phyloP scores from a whole-genome alignment of 2,888 invertebrate species.

The Thumatha senex region DNA sequence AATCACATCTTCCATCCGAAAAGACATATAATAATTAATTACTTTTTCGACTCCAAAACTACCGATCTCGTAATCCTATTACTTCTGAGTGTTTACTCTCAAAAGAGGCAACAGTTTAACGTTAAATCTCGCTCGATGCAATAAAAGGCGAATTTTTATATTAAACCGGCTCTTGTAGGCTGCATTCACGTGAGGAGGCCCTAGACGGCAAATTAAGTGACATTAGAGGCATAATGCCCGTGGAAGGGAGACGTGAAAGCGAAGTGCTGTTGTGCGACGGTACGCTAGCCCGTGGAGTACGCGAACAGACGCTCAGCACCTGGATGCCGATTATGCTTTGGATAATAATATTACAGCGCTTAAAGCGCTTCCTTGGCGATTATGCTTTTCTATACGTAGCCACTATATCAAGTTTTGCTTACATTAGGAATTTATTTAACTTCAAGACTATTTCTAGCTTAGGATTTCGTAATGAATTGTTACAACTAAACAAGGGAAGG shows the following conservation, averaged over 20 bases:
- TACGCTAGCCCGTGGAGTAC: slow-evolving; percentile 60
- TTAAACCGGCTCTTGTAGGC: slow-evolving; percentile 73
- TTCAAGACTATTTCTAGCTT: no score
- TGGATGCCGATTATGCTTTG: slow-evolving; percentile 41
- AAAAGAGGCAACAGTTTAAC: slow-evolving; percentile 78
- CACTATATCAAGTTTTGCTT: slow-evolving; percentile 19
- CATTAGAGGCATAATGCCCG: slow-evolving; percentile 78
- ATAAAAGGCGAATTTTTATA: slow-evolving; percentile 76
- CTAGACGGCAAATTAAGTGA: slow-evolving; percentile 82
- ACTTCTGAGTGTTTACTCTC: slow-evolving; percentile 76
- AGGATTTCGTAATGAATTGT: no score
- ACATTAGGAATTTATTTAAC: no score
- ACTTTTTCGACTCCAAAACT: slow-evolving; percentile 61
- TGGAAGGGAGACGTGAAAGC: slow-evolving; percentile 72
- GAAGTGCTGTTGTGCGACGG: slow-evolving; percentile 67
- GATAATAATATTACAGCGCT: slow-evolving; percentile 43
- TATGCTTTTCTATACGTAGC: slow-evolving; percentile 37
- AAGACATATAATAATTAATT: no score
- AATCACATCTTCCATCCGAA: no score
- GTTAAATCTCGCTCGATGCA: slow-evolving; percentile 63
- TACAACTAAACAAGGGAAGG: no score
- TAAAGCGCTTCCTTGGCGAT: slow-evolving; percentile 50
- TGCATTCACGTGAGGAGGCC: slow-evolving; percentile 78
- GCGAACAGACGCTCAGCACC: slow-evolving; percentile 44
- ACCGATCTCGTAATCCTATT: slow-evolving; percentile 72